Base-by-base conservation (phyloP, 2,113 vertebrate species). In the Glaucomys volans region DNA sequence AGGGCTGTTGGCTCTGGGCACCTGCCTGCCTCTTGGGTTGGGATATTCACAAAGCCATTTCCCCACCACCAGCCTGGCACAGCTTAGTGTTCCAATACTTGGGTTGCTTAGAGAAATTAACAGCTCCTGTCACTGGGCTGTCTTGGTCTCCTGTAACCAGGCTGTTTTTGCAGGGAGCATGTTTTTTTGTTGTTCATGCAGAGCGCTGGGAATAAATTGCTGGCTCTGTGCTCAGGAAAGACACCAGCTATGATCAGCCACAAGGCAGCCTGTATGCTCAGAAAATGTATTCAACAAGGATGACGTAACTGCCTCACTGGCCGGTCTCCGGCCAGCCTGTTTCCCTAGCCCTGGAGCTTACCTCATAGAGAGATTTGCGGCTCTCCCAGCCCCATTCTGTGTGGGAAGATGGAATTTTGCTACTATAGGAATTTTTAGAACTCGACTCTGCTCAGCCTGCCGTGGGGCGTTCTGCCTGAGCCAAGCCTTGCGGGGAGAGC, bases 261-360 rank as follows among this genome's bases (percentile, higher is more conserved):
- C 95, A 93, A 90, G 89, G 93, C 95, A 94, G 91, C 83, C 86
- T 96, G 94, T 97, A 89, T 97, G 91, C 92, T 93, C 95, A 79
- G 94, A 96, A 96, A 96, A 95, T 94, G 64, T 96, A 90, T 95
- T 97, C 97, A 84, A 75, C 75, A 90, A 32, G 64, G 94, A 97
- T 98, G 97, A 97, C 97, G 97, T 97, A 98, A 97, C 96, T 59
- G 95, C 95, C 67, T 87, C 35, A 20, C 95, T 90, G 96, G 95
- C 93, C 94, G 0, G 47, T 28, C 66, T 88, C 85, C 57, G 82
- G 89, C 91, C 93, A 87, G 91, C 96, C 83, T 96, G 64, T 90
- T 66, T 71, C 87, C 71, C 75, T 64, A 90, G 95, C 95, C 86
- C 50, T 88, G 22, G 59, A 86, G 91, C 90, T 97, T 93, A 92